Percentiles rank a stretch among this genome's conserved stretches.
phyloP scores from a whole-genome alignment of 2,113 vertebrate genomes.

The Mesitornis unicolor region DNA sequence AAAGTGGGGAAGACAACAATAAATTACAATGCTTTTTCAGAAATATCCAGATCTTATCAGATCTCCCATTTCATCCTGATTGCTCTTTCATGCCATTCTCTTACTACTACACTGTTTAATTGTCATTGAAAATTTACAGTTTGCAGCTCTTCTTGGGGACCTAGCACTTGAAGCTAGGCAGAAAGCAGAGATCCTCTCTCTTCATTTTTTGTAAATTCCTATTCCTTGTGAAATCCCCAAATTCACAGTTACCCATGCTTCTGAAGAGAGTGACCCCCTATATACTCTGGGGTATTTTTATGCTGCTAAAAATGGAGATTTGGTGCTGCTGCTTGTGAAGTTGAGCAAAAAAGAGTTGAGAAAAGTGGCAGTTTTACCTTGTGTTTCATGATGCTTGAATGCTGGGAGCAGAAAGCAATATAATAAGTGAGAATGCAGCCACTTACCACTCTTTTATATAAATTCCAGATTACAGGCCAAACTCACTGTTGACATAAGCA shows the following conservation, averaged over 20 bases:
- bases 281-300: background rate
- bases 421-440: background rate
- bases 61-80: background rate
- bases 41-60: background rate
- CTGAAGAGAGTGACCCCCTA: background rate
- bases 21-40: background rate
- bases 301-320: background rate
- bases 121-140: background rate
- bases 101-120: background rate
- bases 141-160: background rate
- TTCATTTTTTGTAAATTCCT: background rate
- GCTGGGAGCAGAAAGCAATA: background rate
- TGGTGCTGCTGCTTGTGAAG: background rate
- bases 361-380: background rate
- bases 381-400: background rate
- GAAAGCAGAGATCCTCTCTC: background rate
- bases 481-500: constrained; percentile 46
- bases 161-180: background rate
- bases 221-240: background rate
- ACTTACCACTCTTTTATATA: background rate
- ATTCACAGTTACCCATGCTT: background rate
- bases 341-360: background rate
- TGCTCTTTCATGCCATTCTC: background rate
- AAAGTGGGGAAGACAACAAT: background rate
- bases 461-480: background rate